Conservation (phyloP, 2,888 invertebrate species). For the Tipula lateralis region DNA sequence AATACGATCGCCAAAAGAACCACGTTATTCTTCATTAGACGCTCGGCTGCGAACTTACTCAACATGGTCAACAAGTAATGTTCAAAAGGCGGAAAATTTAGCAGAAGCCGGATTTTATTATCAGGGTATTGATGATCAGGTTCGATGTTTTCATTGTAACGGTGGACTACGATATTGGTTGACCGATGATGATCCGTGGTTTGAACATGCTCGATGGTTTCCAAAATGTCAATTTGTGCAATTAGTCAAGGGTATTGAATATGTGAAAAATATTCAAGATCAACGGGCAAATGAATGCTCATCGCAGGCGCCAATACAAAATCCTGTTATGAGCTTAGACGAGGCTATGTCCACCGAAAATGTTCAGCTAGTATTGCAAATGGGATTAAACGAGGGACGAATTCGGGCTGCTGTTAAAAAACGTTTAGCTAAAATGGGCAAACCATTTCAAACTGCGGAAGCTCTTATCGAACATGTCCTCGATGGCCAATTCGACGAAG, state of each 20-base stretch:
- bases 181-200: conserved; percentile 84
- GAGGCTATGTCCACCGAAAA: conserved; percentile 49
- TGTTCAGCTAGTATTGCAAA: conserved; percentile 54
- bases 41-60: conserved; percentile 64
- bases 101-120: conserved; percentile 89
- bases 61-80: conserved; percentile 71
- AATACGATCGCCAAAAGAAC: conserved; percentile 57
- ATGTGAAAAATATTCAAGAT: conserved; percentile 55
- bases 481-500: conserved; percentile 60
- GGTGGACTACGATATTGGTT: conserved; percentile 90
- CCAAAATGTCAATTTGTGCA: conserved; percentile 79
- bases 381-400: conserved; percentile 57
- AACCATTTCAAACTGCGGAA: conserved; percentile 62
- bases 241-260: conserved; percentile 75
- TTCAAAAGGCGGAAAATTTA: conserved; percentile 70
- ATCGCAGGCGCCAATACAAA: background rate
- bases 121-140: conserved; percentile 64
- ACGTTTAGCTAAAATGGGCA: conserved; percentile 55
- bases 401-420: conserved; percentile 56
- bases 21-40: conserved; percentile 63
- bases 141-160: conserved; percentile 90
- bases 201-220: conserved; percentile 92
- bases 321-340: conserved; percentile 41
- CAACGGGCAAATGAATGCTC: conserved; percentile 31
- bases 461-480: conserved; percentile 69